phyloP scores from a whole-genome alignment of 2,888 invertebrate species.

The Macaria liturata region DNA sequence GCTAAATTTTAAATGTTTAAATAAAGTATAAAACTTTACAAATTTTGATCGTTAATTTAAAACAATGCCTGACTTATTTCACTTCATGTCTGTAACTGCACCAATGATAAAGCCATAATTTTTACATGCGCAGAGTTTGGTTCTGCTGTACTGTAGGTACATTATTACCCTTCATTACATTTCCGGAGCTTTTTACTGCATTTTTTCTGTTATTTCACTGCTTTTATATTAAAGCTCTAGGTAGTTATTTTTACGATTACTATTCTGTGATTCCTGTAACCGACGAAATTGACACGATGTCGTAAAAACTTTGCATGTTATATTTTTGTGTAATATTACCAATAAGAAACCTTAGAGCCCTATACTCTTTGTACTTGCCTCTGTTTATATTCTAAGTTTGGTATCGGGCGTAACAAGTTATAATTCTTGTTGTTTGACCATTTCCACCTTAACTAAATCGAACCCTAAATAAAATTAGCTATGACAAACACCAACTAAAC shows the following conservation, averaged over 20 bases:
- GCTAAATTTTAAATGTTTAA: too few species aligned
- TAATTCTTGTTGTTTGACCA: too few species aligned
- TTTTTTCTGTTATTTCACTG: conserved; percentile 24
- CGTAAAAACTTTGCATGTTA: conserved; percentile 10
- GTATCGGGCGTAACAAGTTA: too few species aligned
- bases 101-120: conserved; percentile 12
- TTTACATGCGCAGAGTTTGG: conserved; percentile 15
- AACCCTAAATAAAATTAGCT: too few species aligned
- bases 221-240: conserved; percentile 18
- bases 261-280: conserved; percentile 6
- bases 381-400: too few species aligned
- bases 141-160: background rate
- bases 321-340: background rate
- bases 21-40: too few species aligned
- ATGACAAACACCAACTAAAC: too few species aligned
- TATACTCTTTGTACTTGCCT: too few species aligned
- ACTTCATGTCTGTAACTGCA: background rate
- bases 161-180: conserved; percentile 1
- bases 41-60: too few species aligned
- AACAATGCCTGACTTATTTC: too few species aligned
- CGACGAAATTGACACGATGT: background rate
- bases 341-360: too few species aligned
- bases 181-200: conserved; percentile 20
- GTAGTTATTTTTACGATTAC: conserved; percentile 9
- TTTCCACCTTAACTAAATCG: too few species aligned